Evolutionary conservation across 1,140 invertebrate species (phyloP), one percentile per base, ranked within the genome.

Genomic region (Caenorhabditis elegans): DNA sequence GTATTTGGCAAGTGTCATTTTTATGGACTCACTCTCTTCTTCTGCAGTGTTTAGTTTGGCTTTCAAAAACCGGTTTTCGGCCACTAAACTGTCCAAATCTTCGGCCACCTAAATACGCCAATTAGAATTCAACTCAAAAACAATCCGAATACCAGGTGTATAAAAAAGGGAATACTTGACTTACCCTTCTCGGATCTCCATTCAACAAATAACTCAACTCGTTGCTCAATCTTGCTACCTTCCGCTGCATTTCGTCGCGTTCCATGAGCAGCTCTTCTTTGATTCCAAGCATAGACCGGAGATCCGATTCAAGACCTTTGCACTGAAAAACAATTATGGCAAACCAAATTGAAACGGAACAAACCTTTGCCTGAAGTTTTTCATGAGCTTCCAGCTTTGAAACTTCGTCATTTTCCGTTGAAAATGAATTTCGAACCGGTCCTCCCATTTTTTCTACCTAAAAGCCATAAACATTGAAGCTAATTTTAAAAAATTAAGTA

Each of bases 21-120:
- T 83, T 36, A 83, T 83, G 39, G 51, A 70, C 46, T 83, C 82
- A 8, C 47, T 55, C 43, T 83, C 82, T 48, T 83, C 82, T 26
- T 83, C 47, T 46, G 82, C 82, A 13, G 76, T 78, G 55, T 77
- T 79, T 31, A 83, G 60, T 48, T 83, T 79, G 28, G 82, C 82
- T 76, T 83, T 83, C 24, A 83, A 43, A 49, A 83, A 83, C 48
- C 82, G 53, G 46, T 83, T 83, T 46, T 83, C 82, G 10, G 82
- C 82, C 46, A 83, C 39, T 47, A 83, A 36, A 51, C 49, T 78
- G 65, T 83, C 76, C 55, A 83, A 39, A 79, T 83, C 82, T 76
- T 83, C 82, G 15, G 82, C 76, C 15, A 79, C 60, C 82, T 83
- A 60, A 83, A 75, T 55, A 77, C 31, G 19, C 47, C 43, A 51